Evolutionary conservation across 1,140 invertebrate genomes (phyloP).

Genomic region (Ips typographus): DNA sequence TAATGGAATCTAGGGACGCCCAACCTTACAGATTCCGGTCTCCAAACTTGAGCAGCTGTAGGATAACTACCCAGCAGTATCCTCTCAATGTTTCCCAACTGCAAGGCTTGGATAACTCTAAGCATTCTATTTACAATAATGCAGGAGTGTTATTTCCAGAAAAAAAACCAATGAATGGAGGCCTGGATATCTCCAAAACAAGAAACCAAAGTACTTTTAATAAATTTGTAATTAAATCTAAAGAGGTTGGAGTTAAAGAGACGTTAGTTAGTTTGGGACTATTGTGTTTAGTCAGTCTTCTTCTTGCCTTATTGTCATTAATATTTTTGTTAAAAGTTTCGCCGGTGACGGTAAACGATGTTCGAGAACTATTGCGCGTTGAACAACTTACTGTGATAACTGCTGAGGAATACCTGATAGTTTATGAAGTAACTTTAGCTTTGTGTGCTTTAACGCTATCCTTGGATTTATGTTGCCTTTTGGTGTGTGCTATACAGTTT

Average conservation of each 20-base stretch:
- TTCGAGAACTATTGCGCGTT: slow-evolving; percentile 58
- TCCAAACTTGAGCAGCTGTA: slow-evolving; percentile 43
- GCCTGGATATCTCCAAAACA: slow-evolving; percentile 57
- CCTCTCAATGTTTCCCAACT: slow-evolving; percentile 46
- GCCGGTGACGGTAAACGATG: slow-evolving; percentile 59
- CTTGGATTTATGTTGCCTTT: slow-evolving; percentile 84
- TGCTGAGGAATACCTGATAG: slow-evolving; percentile 78
- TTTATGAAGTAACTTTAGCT: slow-evolving; percentile 88
- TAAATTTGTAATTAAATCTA: slow-evolving; percentile 55
- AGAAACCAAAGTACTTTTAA: slow-evolving; percentile 51
- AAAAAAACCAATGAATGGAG: slow-evolving; percentile 55
- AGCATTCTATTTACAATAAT: slow-evolving; percentile 69
- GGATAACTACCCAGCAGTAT: slow-evolving; percentile 44
- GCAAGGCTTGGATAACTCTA: slow-evolving; percentile 57
- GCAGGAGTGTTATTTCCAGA: slow-evolving; percentile 50
- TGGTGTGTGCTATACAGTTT: slow-evolving; percentile 93
- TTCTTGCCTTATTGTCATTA: slow-evolving; percentile 79
- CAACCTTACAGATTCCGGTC: slow-evolving; percentile 39
- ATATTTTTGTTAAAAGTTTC: slow-evolving; percentile 85
- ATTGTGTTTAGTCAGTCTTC: slow-evolving; percentile 79
- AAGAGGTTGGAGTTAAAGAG: slow-evolving; percentile 68
- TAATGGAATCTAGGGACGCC: slow-evolving; percentile 46
- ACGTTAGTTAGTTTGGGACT: slow-evolving; percentile 83
- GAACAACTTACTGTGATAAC: slow-evolving; percentile 61
- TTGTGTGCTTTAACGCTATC: slow-evolving; percentile 84